Evolutionary conservation across 2,888 invertebrate genomes (phyloP), one percentile per base, ranked within the genome.

Genomic region (Aphidius colemani): DNA sequence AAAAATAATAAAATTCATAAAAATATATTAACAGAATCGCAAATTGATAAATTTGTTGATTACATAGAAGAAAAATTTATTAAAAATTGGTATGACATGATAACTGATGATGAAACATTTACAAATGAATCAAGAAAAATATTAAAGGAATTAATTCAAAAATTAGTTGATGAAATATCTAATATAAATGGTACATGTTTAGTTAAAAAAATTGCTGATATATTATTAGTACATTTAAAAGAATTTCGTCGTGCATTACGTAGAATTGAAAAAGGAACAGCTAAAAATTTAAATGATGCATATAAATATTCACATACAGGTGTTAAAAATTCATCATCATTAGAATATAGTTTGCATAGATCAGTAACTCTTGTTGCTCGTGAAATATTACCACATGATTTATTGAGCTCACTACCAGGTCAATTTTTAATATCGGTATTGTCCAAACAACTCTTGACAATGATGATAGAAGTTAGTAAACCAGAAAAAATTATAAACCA

Each of bases 381-480:
- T 70, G 89, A 89, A 72, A 84, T 89, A 43, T 82, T 89, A 1
- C 88, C 88, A 1, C 89, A 88, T 87, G 90, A 90, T 73, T 74
- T 90, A 5, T 88, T 88, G 84, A 89, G 88, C 69, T 89, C 89
- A 0, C 85, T 89, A 9, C 88, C 89, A 55, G 88, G 88, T 1
- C 87, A 88, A 76, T 77, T 88, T 43, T 78, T 90, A 5, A 84
- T 88, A 6, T 85, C 89, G 48, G 86, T 90, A 66, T 71, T 90
- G 57, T 85, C 89, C 0, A 88, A 87, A 73, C 86, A 85, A 71
- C 78, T 90, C 1, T 84, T 87, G 59, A 77, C 76, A 30, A 67
- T 65, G 5, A 70, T 80, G 13, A 72, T 78, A 41, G 72, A 75
- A 6, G 60, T 77, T 18, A 75, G 76, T 59, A 72, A 66, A 59